These are phyloP conservation scores for Papilio dardanus DNA, from an alignment of 1,140 invertebrate species.

Conservation along the genomic window DNA sequence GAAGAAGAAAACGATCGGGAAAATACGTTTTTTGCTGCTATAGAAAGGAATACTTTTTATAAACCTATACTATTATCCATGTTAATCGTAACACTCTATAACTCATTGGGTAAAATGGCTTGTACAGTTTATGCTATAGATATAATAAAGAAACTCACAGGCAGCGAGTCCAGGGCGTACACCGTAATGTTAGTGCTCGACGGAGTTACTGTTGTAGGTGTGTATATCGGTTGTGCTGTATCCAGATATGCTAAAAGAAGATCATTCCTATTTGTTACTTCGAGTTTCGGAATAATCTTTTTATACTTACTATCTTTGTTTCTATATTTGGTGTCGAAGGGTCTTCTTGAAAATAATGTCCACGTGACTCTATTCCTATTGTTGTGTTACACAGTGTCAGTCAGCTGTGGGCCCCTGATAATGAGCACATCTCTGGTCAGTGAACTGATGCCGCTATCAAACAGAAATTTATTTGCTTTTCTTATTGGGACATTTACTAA, in stretches of 20 bases:
- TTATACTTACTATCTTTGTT: conserved; percentile 1
- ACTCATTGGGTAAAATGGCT: conserved; percentile 39
- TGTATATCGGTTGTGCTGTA: conserved; percentile 40
- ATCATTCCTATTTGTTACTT: conserved; percentile 27
- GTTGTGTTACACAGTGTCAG: conserved; percentile 4
- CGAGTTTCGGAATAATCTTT: conserved; percentile 6
- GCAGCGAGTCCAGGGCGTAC: conserved; percentile 33
- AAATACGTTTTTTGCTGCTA: not conserved
- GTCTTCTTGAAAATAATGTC: not conserved
- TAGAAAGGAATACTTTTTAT: not conserved
- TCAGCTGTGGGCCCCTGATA: conserved; percentile 22
- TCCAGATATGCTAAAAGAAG: conserved; percentile 39
- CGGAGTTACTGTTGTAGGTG: conserved; percentile 31
- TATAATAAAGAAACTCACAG: conserved; percentile 38
- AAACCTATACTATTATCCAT: conserved; percentile 8
- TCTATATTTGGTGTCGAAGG: not conserved
- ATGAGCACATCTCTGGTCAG: conserved; percentile 15
- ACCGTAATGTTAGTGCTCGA: conserved; percentile 39
- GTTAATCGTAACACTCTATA: not conserved
- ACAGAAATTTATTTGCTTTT: conserved; percentile 24
- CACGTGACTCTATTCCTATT: not conserved
- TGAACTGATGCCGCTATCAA: conserved; percentile 10
- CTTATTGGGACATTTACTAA: not conserved
- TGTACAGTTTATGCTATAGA: conserved; percentile 42
- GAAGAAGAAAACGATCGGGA: not conserved